A percentile compares a stretch with the other conserved stretches of the same genome.
These are phyloP conservation scores for Diuraphis noxia DNA, from an alignment of 1,140 invertebrate species.

Conservation along the genomic window DNA sequence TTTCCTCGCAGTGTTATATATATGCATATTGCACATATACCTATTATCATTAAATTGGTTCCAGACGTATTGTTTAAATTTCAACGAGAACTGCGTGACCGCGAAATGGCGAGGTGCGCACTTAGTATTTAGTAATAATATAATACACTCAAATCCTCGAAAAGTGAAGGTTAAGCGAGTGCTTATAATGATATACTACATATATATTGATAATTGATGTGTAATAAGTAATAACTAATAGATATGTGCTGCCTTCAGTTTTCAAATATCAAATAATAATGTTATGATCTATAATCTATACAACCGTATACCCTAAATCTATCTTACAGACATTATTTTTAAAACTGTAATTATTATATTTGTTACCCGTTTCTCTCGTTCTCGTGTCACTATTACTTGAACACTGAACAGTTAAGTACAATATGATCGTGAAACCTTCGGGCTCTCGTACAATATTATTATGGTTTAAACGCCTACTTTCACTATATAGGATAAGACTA, in stretches of 20 bases:
- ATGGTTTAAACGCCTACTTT: not conserved
- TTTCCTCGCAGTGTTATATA: not conserved
- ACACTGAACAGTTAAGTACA: not conserved
- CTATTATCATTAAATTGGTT: not conserved
- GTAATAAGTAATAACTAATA: too few species aligned
- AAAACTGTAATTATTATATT: not conserved
- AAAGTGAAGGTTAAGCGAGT: not conserved
- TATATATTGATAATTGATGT: too few species aligned
- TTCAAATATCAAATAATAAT: not conserved
- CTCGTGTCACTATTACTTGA: not conserved
- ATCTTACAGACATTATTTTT: not conserved
- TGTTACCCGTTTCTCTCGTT: not conserved
- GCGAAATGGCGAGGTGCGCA: not conserved
- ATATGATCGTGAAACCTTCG: constrained; percentile 6
- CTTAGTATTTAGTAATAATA: not conserved
- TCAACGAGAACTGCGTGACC: not conserved
- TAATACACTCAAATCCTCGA: not conserved
- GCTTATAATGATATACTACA: not conserved
- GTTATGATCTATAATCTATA: not conserved
- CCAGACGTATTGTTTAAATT: not conserved
- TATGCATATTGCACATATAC: not conserved
- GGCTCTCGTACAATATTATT: not conserved
- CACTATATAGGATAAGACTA: not conserved
- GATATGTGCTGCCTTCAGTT: not conserved
- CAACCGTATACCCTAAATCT: not conserved